Evolutionary conservation across 1,140 invertebrate species (phyloP).

Genomic region (Hesperophylax magnus): DNA sequence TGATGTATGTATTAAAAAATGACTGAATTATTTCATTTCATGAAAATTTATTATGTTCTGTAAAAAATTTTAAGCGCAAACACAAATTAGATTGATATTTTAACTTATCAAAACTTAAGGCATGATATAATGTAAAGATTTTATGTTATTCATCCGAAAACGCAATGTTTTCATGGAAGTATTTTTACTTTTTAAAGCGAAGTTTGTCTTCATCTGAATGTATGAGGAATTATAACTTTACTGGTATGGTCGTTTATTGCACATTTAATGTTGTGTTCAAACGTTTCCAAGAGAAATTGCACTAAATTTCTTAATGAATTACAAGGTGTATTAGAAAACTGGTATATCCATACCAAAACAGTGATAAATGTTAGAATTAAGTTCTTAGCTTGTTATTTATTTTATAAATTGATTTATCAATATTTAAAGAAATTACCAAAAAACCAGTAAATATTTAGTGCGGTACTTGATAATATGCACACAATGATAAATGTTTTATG

Average conservation of each 20-base stretch:
- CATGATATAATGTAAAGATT: not conserved
- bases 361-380: slow-evolving; percentile 31
- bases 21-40: slow-evolving; percentile 37
- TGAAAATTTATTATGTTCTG: slow-evolving; percentile 18
- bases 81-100: slow-evolving; percentile 17
- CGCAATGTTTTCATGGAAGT: too few species aligned
- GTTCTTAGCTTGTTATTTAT: slow-evolving; percentile 30
- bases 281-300: not conserved
- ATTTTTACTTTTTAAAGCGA: too few species aligned
- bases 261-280: slow-evolving; percentile 17
- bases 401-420: slow-evolving; percentile 13
- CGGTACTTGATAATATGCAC: not conserved
- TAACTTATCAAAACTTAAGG: not conserved
- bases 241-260: not conserved
- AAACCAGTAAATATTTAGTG: slow-evolving; percentile 10
- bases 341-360: slow-evolving; percentile 28
- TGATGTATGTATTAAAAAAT: slow-evolving; percentile 36
- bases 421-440: slow-evolving; percentile 14
- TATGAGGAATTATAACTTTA: too few species aligned
- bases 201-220: too few species aligned
- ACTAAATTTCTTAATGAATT: slow-evolving; percentile 13
- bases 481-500: slow-evolving; percentile 10
- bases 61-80: not conserved
- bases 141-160: not conserved
- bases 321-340: slow-evolving; percentile 12